These are phyloP conservation scores for Simalia tracyae DNA, from an alignment of 2,797 vertebrate genomes.

Conservation along the genomic window DNA sequence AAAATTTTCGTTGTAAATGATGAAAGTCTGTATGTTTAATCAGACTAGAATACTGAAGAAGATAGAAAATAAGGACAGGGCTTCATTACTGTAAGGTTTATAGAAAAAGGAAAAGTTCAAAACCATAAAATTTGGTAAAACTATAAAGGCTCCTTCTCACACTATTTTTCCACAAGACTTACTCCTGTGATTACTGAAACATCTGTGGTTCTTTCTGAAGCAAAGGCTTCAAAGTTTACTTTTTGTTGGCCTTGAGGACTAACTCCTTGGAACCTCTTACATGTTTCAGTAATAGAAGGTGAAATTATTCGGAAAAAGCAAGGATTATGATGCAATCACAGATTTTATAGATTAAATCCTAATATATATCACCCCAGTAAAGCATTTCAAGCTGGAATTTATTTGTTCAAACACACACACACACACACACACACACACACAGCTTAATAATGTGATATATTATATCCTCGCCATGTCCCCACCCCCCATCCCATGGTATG, in stretches of 20 bases:
- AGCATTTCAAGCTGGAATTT: neutral
- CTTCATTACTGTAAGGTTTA: neutral
- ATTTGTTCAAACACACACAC: neutral
- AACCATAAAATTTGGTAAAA: neutral
- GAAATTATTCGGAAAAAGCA: neutral
- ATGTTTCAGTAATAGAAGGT: neutral
- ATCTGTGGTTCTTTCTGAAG: neutral
- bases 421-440: neutral
- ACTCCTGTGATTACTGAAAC: neutral
- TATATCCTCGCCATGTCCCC: neutral
- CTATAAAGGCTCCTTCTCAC: neutral
- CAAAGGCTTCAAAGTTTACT: neutral
- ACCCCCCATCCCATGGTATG: neutral
- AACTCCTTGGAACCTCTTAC: neutral
- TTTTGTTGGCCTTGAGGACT: neutral
- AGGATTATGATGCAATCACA: neutral
- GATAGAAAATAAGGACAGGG: neutral
- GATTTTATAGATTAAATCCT: neutral
- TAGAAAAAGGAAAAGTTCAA: neutral
- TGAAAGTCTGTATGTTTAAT: neutral
- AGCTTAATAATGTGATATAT: neutral
- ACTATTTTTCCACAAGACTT: neutral
- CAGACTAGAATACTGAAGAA: neutral
- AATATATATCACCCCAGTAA: neutral
- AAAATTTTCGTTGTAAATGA: neutral